phyloP scores from a whole-genome alignment of 2,888 invertebrate species.

The Auanema sp. region DNA sequence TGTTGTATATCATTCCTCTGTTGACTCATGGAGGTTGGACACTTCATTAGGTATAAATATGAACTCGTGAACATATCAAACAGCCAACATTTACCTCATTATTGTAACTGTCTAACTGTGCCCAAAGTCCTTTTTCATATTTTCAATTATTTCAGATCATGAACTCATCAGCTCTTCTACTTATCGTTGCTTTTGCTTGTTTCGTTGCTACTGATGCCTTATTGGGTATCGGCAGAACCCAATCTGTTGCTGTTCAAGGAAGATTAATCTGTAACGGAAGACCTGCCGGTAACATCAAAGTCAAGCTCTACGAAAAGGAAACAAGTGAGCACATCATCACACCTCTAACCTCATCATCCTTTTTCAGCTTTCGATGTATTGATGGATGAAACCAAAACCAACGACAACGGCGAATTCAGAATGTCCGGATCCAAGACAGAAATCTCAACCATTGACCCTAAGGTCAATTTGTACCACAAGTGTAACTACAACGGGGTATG shows the following conservation, averaged over 20 bases:
- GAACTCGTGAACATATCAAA: too few relatives aligned
- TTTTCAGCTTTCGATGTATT: constrained; percentile 41
- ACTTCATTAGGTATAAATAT: too few relatives aligned
- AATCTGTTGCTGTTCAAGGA: constrained; percentile 43
- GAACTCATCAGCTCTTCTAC: too few relatives aligned
- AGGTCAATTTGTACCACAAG: constrained; percentile 48
- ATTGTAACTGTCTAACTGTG: too few relatives aligned
- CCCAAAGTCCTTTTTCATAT: too few relatives aligned
- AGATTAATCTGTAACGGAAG: constrained; percentile 43
- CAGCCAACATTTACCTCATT: too few relatives aligned
- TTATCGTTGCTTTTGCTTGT: too few relatives aligned
- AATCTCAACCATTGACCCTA: constrained; percentile 42
- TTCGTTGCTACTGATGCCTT: constrained; percentile 20
- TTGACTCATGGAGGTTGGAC: too few relatives aligned
- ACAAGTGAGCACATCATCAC: constrained; percentile 26
- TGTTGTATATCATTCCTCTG: too few relatives aligned
- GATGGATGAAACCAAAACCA: constrained; percentile 28
- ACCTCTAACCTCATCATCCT: neutral
- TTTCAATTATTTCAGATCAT: too few relatives aligned
- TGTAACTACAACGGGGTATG: constrained; percentile 43
- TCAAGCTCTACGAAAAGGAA: constrained; percentile 46
- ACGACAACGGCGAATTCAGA: constrained; percentile 38
- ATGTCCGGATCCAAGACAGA: constrained; percentile 41
- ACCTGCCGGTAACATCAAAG: constrained; percentile 35
- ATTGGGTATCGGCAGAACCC: constrained; percentile 39